Conservation (phyloP, 53 echinoderm and acorn worm species). For the Arbacia lixula region DNA sequence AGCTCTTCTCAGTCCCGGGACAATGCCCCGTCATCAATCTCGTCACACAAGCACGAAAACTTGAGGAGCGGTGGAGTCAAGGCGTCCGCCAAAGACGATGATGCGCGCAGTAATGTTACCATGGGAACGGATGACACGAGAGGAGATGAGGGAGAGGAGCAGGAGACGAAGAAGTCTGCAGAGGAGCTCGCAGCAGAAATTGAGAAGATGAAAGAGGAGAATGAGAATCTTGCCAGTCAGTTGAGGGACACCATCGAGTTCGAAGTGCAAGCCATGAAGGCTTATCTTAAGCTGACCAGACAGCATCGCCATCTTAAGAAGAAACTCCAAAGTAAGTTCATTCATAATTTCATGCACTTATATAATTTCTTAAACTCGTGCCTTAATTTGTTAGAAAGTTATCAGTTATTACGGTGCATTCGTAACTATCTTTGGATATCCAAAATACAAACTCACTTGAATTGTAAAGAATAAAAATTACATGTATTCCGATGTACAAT, state of each 20-base stretch:
- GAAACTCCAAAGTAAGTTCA: conserved; percentile 31
- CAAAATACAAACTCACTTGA: too few relatives aligned
- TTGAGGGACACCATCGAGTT: conserved; percentile 68
- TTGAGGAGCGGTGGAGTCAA: conserved; percentile 3
- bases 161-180: not conserved
- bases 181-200: conserved; percentile 27
- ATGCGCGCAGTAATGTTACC: not conserved
- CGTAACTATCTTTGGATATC: too few relatives aligned
- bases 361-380: too few relatives aligned
- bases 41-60: too few relatives aligned
- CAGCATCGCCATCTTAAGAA: conserved; percentile 57
- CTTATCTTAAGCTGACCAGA: conserved; percentile 66
- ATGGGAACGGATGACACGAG: not conserved
- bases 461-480: too few relatives aligned
- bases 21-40: too few relatives aligned
- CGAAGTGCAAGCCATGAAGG: conserved; percentile 78
- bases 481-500: too few relatives aligned
- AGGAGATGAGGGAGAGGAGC: not conserved
- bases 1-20: too few relatives aligned
- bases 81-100: not conserved
- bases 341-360: too few relatives aligned
- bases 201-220: conserved; percentile 56
- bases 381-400: too few relatives aligned
- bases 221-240: conserved; percentile 65
- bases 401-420: too few relatives aligned